These are phyloP conservation scores for Drosophila simulans DNA, from an alignment of 1,140 invertebrate genomes.

Conservation along the genomic window DNA sequence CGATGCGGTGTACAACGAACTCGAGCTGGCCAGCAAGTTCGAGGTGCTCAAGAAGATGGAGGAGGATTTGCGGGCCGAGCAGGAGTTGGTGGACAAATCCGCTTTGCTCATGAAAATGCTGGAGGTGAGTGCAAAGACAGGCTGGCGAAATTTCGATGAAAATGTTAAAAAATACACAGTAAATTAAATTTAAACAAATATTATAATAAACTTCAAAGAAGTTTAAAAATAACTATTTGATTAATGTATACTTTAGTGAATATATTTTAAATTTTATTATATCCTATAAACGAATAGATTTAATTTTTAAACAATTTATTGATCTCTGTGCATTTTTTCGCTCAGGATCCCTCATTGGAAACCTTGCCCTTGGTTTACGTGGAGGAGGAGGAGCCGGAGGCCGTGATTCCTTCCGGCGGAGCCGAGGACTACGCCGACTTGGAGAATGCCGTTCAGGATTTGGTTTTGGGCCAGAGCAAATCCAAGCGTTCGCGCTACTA, in stretches of 20 bases:
- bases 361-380: conserved; percentile 85
- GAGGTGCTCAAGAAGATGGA: conserved; percentile 78
- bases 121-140: conserved; percentile 58
- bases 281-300: too few relatives aligned
- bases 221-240: too few relatives aligned
- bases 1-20: conserved; percentile 68
- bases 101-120: conserved; percentile 83
- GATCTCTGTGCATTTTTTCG: background rate
- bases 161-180: background rate
- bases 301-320: too few relatives aligned
- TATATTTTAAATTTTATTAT: too few relatives aligned
- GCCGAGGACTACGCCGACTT: conserved; percentile 61
- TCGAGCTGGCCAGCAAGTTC: conserved; percentile 72
- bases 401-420: conserved; percentile 15
- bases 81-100: conserved; percentile 83
- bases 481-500: conserved; percentile 87
- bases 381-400: conserved; percentile 73
- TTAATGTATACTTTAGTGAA: too few relatives aligned
- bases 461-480: conserved; percentile 46
- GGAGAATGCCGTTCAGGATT: conserved; percentile 41
- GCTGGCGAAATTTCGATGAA: background rate
- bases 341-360: conserved; percentile 72
- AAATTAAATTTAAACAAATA: background rate
- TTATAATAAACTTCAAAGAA: background rate
- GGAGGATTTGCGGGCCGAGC: conserved; percentile 77